Evolutionary conservation across 2,797 vertebrate species (phyloP).

Genomic region (Denticeps clupeoides): DNA sequence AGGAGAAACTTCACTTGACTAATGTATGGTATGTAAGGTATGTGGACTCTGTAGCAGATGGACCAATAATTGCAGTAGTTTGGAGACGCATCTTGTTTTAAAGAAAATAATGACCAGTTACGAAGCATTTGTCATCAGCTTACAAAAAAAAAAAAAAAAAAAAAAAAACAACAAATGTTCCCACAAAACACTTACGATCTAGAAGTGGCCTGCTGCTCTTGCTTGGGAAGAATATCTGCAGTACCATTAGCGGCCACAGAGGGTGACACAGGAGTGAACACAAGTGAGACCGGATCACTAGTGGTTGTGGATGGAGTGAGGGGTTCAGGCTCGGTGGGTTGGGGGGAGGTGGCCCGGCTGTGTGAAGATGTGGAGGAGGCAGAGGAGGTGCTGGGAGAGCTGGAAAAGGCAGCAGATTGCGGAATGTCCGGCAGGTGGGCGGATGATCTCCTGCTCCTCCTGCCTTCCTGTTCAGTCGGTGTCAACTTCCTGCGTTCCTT

Average conservation of each 20-base stretch:
- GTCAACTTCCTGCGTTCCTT: constrained; percentile 57
- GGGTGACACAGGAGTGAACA: constrained; percentile 30
- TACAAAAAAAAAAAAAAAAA: not conserved
- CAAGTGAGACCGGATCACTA: constrained; percentile 21
- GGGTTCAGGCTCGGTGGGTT: constrained; percentile 17
- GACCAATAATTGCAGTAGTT: no score
- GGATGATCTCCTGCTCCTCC: constrained; percentile 45
- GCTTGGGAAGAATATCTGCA: not conserved
- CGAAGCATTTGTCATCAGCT: no score
- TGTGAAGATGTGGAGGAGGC: constrained; percentile 13
- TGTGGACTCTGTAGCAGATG: no score
- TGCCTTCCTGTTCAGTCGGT: constrained; percentile 43
- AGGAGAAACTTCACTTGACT: no score
- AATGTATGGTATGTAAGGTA: no score
- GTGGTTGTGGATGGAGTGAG: constrained; percentile 29
- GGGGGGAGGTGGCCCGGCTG: constrained; percentile 22
- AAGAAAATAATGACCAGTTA: no score
- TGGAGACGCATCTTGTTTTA: no score
- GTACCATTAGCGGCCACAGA: constrained; percentile 17
- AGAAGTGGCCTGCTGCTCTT: constrained; percentile 15
- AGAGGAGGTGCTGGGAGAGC: constrained; percentile 1
- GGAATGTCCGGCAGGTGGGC: constrained; percentile 34
- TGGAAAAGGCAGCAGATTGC: constrained; percentile 6
- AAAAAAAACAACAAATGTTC: not conserved
- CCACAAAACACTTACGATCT: not conserved